Percentiles rank a stretch among this genome's conserved stretches.
These are phyloP conservation scores for Myrmecophaga tridactyla DNA, from an alignment of 2,113 vertebrate genomes.

Conservation along the genomic window DNA sequence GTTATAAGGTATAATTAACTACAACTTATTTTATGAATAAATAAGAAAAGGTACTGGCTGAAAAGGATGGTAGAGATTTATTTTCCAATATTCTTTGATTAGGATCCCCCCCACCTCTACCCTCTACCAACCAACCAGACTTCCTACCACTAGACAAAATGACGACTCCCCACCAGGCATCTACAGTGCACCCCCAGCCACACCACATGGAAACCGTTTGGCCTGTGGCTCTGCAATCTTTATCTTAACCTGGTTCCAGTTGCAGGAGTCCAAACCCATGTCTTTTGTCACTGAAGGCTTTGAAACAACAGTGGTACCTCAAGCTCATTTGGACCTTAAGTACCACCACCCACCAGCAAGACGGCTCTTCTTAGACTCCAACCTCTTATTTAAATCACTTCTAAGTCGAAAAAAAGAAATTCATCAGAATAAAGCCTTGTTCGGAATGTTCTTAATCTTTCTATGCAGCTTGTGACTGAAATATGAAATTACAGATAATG, in stretches of 20 bases:
- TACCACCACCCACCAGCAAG: background rate
- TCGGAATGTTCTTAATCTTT: constrained; percentile 38
- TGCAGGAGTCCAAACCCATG: no score
- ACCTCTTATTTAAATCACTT: background rate
- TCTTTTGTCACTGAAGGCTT: constrained; percentile 21
- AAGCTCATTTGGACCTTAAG: background rate
- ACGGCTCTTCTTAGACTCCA: background rate
- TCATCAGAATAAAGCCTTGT: background rate
- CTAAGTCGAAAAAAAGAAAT: background rate
- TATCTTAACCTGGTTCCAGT: background rate
- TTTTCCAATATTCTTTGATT: background rate
- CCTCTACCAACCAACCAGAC: background rate
- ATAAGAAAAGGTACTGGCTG: no score
- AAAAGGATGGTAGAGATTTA: background rate
- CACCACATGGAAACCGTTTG: background rate
- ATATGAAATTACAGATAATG: background rate
- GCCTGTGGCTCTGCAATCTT: background rate
- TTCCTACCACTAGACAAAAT: background rate
- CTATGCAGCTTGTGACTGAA: constrained; percentile 1
- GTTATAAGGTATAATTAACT: no score
- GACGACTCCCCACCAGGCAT: background rate
- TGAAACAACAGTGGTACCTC: background rate
- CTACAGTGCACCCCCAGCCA: background rate
- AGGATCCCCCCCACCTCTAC: background rate
- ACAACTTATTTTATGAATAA: no score